Evolutionary conservation across 2,888 invertebrate species (phyloP).

Genomic region (Nomada hirtipes): DNA sequence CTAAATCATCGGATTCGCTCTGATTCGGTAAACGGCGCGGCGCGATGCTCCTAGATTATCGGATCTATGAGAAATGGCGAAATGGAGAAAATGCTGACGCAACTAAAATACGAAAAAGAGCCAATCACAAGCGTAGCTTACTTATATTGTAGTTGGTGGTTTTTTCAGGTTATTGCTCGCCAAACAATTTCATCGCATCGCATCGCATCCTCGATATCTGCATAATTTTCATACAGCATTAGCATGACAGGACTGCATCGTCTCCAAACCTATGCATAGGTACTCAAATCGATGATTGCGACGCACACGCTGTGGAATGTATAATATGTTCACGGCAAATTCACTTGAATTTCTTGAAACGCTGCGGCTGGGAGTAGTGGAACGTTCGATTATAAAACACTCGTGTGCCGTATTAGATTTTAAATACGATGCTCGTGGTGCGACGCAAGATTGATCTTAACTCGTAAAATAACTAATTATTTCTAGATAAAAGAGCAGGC

Average conservation of each 20-base stretch:
- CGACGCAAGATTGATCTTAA: too few relatives aligned
- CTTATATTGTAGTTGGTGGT: conserved; percentile 31
- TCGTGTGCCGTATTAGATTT: not conserved
- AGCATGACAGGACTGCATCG: conserved; percentile 31
- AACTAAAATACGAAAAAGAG: not conserved
- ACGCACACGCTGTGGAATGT: conserved; percentile 10
- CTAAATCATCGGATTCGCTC: conserved; percentile 33
- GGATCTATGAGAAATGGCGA: conserved; percentile 11
- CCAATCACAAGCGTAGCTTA: not conserved
- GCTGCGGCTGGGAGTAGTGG: too few relatives aligned
- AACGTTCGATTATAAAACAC: too few relatives aligned
- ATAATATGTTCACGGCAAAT: too few relatives aligned
- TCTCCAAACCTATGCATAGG: conserved; percentile 1
- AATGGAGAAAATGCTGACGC: conserved; percentile 1
- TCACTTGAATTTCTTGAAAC: too few relatives aligned
- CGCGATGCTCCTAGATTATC: conserved; percentile 11
- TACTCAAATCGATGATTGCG: conserved; percentile 30
- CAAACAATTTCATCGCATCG: conserved; percentile 37
- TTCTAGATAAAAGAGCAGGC: not conserved
- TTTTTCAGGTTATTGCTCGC: conserved; percentile 41
- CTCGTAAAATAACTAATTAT: too few relatives aligned
- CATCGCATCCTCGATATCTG: conserved; percentile 67
- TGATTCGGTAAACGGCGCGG: conserved; percentile 21
- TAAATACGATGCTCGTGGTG: not conserved
- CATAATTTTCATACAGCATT: conserved; percentile 80